Conservation (phyloP, 2,797 vertebrate genomes). For the Cephalopachus bancanus region DNA sequence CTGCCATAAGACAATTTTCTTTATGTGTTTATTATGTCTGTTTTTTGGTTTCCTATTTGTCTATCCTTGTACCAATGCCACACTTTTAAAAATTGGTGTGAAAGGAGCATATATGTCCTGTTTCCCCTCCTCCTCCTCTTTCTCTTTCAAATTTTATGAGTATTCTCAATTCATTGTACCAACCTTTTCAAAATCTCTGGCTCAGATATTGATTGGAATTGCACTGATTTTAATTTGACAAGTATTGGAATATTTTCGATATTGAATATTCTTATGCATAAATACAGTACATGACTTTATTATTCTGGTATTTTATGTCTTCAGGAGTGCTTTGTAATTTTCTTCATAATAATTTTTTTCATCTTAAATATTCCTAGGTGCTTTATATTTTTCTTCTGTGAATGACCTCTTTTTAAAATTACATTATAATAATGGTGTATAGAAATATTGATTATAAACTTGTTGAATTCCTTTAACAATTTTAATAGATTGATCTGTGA, state of each 20-base stretch:
- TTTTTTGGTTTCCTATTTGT: background rate
- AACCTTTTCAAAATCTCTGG: background rate
- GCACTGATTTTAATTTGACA: background rate
- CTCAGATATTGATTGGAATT: background rate
- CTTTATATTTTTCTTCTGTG: background rate
- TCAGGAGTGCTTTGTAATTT: background rate
- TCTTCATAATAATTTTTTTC: background rate
- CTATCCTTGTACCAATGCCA: background rate
- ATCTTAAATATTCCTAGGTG: background rate
- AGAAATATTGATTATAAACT: background rate
- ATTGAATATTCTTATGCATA: background rate
- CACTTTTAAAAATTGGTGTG: background rate
- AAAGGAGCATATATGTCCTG: too few relatives aligned
- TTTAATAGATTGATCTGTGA: background rate
- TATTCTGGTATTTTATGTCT: conserved; percentile 18
- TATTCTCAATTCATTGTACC: background rate
- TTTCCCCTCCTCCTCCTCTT: background rate
- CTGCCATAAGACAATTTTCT: background rate
- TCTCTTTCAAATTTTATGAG: background rate
- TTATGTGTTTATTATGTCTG: background rate
- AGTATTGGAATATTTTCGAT: background rate
- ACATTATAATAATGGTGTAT: background rate
- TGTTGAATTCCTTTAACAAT: background rate
- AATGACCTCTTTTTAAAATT: background rate
- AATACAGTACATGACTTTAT: background rate